Percentiles rank a stretch among this genome's conserved stretches.
phyloP scores from a whole-genome alignment of 2,888 invertebrate genomes.

The Cosmia trapezina region DNA sequence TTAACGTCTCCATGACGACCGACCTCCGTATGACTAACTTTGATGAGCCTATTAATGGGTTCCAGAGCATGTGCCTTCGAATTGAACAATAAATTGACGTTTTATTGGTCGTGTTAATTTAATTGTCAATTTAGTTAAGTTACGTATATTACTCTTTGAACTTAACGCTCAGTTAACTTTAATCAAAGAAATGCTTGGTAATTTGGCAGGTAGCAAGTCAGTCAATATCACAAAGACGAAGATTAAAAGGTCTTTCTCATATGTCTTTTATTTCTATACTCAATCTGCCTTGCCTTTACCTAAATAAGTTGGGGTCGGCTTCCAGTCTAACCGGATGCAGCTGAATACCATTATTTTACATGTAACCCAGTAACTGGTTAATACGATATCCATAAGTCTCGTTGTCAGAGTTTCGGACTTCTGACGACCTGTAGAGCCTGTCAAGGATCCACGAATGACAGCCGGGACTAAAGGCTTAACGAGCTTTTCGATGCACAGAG shows the following conservation, averaged over 20 bases:
- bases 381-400: too few species aligned
- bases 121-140: constrained; percentile 12
- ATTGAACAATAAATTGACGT: constrained; percentile 32
- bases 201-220: background rate
- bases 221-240: background rate
- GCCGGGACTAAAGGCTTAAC: too few species aligned
- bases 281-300: too few species aligned
- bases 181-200: background rate
- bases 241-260: background rate
- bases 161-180: background rate
- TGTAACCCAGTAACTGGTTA: too few species aligned
- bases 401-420: too few species aligned
- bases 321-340: too few species aligned
- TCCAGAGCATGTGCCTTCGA: constrained; percentile 11
- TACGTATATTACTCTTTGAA: constrained; percentile 17
- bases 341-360: too few species aligned
- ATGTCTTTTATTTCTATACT: too few species aligned
- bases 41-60: constrained; percentile 45
- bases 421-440: too few species aligned
- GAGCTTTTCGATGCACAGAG: too few species aligned
- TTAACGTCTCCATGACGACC: constrained; percentile 54
- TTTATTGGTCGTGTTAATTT: constrained; percentile 29
- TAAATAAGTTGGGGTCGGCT: too few species aligned
- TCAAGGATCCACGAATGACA: too few species aligned
- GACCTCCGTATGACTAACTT: constrained; percentile 34